Base-by-base conservation (phyloP, 1,140 invertebrate genomes). In the Tetranychus urticae region DNA sequence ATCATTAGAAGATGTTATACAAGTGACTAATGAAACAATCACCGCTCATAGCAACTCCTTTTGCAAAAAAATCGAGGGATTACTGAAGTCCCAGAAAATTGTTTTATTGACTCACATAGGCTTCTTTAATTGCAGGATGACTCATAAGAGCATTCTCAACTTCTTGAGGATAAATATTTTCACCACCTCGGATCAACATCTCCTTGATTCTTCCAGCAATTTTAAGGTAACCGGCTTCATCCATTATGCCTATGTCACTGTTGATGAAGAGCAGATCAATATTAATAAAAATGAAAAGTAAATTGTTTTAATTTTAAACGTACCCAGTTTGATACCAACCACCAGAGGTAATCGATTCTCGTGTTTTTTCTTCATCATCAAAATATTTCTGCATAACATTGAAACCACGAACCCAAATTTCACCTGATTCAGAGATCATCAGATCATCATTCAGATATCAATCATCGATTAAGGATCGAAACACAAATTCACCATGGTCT, bases 401-500 rank as follows among this genome's bases (percentile, higher is more conserved):
- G 70, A 91, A 93, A 0, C 88, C 86, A 58, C 88, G 77, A 0
- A 85, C 75, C 67, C 81, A 83, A 2, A 94, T 71, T 72, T 97
- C 91, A 0, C 92, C 92, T 46, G 6, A 52, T 14, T 7, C 7
- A 46, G 8, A n/a, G 2, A 47, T 3, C 3, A 47, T 3, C 12
- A 8, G 23, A 47, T 2, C 13, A 47, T 31, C 2, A 31, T 55
- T 34, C 10, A 3, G 3, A 55, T 23, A 23, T 31, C 52, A 1
- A 55, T 2, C 10, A 55, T 55, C 0, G 52, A 23, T 55, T 31
- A 12, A 46, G 7, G 14, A 14, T 50, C 14, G 23, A 5, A 50
- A 50, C 23, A n/a, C 23, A 8, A 52, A 31, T 23, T n/a, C 8
- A 6, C 7, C n/a, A 34, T 35, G 10, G 1, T 36, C 2, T 2